Base-by-base conservation (phyloP, 2,888 invertebrate genomes). In the Amphipoea oculea region DNA sequence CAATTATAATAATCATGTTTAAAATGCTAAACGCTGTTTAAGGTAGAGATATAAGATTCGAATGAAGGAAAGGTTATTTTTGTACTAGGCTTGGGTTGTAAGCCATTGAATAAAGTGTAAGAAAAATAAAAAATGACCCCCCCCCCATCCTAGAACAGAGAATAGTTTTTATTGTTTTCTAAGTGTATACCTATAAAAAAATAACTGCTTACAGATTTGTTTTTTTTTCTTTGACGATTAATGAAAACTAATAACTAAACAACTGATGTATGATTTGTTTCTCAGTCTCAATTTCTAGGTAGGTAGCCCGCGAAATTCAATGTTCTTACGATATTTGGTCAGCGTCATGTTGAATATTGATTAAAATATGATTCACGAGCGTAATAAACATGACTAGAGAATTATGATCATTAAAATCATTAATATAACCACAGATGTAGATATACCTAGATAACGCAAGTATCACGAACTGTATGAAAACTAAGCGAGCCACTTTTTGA, bases 31-130 rank as follows among this genome's bases (percentile, higher is more conserved):
- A 17, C 9, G 23, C 7, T 60, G 36, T 29, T 40, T 65, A 81
- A 29, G 40, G 2, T 63, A 80, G 9, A 7, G 40, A 36, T 20
- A 36, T 76, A 74, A 45, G 51, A 17, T 48, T 29, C 29, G 20
- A 74, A 48, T 48, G 75, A 82, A 65, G 63, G 11, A 63, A 74
- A 57, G 42, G 36, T 62, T 80, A 74, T 79, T 79, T 79, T 81
- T 79, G 79, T 79, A 65, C 65, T 65, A 42, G 48, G 45, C 29
- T 48, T 57, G 62, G 73, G 17, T 40, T 63, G 51, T 77, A 65
- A 20, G 29, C 60, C 62, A 29, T 51, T 62, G n/a, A 42, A n/a
- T 29, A 45, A 54, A 74, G 40, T 29, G 4, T 81, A 57, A 72
- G 36, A 72, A 54, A 72, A 36, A 0, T 4, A n/a, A 3, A 29